Evolutionary conservation across 2,888 invertebrate species (phyloP), one percentile per base, ranked within the genome.

Genomic region (Tillus elongatus): DNA sequence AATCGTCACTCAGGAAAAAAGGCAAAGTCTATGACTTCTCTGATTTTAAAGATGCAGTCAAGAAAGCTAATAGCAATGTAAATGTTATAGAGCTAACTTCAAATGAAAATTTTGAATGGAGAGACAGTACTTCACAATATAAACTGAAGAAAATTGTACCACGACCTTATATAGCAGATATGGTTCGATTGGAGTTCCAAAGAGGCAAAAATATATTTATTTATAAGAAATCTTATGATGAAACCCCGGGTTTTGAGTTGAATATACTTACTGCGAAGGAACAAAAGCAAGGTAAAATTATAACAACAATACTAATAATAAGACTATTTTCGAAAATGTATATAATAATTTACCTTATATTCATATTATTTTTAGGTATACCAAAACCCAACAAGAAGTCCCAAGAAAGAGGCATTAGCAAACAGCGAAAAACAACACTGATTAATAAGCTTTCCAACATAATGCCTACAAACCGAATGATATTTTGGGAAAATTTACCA

Each of bases 1-100:
- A 56, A 37, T 35, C 30, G 13, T 47, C 51, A 19, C 37, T 55
- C n/a, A 51, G 51, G 40, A 51, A 36, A 27, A 47, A 45, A 32
- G 48, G 47, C 27, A 43, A 44, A 38, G 38, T 41, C 9, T 46
- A 39, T 36, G 45, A 46, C 34, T 47, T 47, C 38, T 12, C 15
- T 33, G 48, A 47, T 27, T 49, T 50, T 41, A 27, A 15, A 13
- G 36, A 36, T 16, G 42, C 46, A 11, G 45, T 49, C 15, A 37
- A 43, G 33, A 19, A 19, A 19, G 24, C 24, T 39, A 42, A 47
- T 45, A 43, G 40, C 44, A 40, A 31, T 15, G 41, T 39, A n/a
- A 15, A 33, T 10, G 33, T 42, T 26, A 33, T 32, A 31, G 41
- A 41, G 33, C 50, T 54, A 51, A 37, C 19, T 12, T 28, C 39